Base-by-base conservation (phyloP, 2,113 vertebrate genomes). In the Dromas ardeola region DNA sequence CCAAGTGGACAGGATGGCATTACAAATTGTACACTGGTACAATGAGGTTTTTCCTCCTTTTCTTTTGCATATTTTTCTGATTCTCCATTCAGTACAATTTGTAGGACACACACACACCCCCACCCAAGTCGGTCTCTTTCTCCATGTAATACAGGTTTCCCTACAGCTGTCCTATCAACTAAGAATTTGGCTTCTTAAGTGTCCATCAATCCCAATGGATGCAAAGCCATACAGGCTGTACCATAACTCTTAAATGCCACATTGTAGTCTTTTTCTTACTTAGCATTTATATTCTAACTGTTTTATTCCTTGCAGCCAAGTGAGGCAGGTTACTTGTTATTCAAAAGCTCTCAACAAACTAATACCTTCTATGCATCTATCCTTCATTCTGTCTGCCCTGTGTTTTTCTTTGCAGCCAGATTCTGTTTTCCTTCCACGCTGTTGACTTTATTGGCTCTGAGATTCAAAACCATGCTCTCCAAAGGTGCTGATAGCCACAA, bases 401-500 rank as follows among this genome's bases (percentile, higher is more conserved):
- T 52, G 13, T n/a, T 65, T 47, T 65, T 2, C 20, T 73, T 45
- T 30, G 15, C 5, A 25, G 15, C 26, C 23, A 14, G 19, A 23
- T 47, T 67, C 47, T 40, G 5, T 26, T 63, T 63, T 47, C 21
- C 20, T 91, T 53, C 59, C 11, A 9, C 0, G 0, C 21, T 56
- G 2, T 23, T 79, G 61, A 38, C 11, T 88, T 88, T 55, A 10
- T 10, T 61, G 40, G 10, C 71, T 43, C 5, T 49, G 58, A 52
- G 45, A 53, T 13, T 70, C 55, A 58, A 81, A 62, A 4, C 30
- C 11, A 2, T 6, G 13, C 25, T 65, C 43, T 91, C 27, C 27
- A 53, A 50, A 55, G 36, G 13, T 42, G 13, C 9, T 77, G 30
- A 43, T 2, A 53, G 42, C 18, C 4, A 3, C n/a, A 73, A 6